These are phyloP conservation scores for Phyto melanocephala DNA, from an alignment of 2,888 invertebrate genomes.

Conservation along the genomic window DNA sequence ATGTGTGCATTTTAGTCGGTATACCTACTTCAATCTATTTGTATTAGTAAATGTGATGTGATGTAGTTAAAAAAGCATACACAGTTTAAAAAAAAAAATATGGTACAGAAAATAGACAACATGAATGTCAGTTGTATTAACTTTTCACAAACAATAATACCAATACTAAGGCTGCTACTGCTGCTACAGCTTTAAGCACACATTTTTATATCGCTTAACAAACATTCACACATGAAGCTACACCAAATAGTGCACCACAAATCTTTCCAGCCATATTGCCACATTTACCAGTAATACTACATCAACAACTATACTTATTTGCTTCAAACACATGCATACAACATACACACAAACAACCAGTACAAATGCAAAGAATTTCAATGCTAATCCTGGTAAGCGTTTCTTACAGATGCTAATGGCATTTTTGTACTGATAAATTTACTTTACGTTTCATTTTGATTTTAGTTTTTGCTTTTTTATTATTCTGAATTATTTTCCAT, in stretches of 20 bases:
- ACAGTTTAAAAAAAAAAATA: neutral
- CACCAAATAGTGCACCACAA: neutral
- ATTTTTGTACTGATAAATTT: slow-evolving; percentile 36
- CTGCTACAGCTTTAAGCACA: slow-evolving; percentile 4
- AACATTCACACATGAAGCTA: neutral
- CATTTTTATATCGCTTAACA: neutral
- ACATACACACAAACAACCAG: neutral
- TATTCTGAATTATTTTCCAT: neutral
- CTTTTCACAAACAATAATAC: slow-evolving; percentile 53
- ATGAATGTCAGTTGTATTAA: slow-evolving; percentile 58
- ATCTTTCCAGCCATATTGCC: neutral
- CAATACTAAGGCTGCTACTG: neutral
- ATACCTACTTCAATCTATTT: neutral
- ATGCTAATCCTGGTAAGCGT: slow-evolving; percentile 45
- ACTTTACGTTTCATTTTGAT: slow-evolving; percentile 13
- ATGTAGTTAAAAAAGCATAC: neutral
- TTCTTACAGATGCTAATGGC: slow-evolving; percentile 55
- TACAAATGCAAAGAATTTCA: slow-evolving; percentile 18
- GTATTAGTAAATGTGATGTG: neutral
- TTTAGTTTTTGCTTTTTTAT: neutral
- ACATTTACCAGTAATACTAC: slow-evolving; percentile 23
- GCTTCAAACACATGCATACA: too few relatives aligned
- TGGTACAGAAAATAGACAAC: slow-evolving; percentile 24
- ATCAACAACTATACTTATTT: neutral
- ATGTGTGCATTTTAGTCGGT: neutral